These are phyloP conservation scores for Apoda limacodes DNA, from an alignment of 2,888 invertebrate genomes.

Conservation along the genomic window DNA sequence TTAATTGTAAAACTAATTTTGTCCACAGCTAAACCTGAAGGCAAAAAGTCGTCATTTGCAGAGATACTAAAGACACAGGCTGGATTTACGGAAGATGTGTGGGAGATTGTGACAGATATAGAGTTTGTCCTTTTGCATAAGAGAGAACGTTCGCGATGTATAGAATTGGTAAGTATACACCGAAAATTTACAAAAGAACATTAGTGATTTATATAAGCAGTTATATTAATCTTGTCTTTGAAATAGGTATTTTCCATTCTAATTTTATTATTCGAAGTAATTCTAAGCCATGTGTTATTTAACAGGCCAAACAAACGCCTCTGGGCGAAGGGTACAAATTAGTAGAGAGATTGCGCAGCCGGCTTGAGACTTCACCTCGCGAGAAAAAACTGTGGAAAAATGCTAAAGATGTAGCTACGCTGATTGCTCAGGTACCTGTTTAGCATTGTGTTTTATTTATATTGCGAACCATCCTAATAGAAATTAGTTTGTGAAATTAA, in stretches of 20 bases:
- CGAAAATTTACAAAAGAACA: background rate
- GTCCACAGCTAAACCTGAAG: constrained; percentile 22
- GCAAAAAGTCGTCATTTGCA: constrained; percentile 27
- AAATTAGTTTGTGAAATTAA: background rate
- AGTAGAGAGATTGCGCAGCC: constrained; percentile 45
- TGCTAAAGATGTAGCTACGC: constrained; percentile 52
- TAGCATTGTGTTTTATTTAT: background rate
- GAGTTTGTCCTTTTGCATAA: constrained; percentile 55
- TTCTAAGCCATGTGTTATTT: constrained; percentile 24
- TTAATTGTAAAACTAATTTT: too few species aligned
- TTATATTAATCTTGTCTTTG: background rate
- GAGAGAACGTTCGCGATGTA: constrained; percentile 37
- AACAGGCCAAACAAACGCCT: constrained; percentile 50
- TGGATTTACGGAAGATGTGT: constrained; percentile 46
- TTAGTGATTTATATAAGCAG: background rate
- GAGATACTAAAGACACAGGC: constrained; percentile 36
- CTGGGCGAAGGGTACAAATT: constrained; percentile 38
- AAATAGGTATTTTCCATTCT: background rate
- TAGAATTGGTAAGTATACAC: constrained; percentile 43
- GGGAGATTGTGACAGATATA: constrained; percentile 47
- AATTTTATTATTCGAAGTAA: background rate
- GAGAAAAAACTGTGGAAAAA: constrained; percentile 62
- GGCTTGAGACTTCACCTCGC: constrained; percentile 41
- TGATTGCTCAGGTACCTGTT: constrained; percentile 48
- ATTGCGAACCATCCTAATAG: background rate